Conservation (phyloP, 1,140 invertebrate genomes). For the Bombus superbus region DNA sequence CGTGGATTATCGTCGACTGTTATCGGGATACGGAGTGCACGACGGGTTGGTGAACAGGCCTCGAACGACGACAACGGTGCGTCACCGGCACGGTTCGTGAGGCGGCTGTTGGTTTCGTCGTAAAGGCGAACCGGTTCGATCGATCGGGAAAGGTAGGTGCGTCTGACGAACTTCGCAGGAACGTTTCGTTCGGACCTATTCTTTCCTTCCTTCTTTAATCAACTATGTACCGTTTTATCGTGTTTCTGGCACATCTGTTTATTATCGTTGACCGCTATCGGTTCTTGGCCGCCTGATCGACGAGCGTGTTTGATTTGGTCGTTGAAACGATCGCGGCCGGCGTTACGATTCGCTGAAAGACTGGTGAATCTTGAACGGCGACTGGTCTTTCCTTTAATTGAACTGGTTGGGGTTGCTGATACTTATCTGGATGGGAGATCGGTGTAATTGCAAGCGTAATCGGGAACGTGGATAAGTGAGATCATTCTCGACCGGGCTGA, state of each 20-base stretch:
- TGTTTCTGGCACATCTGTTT: neutral
- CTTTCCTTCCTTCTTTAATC: neutral
- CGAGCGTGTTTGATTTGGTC: neutral
- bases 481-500: neutral
- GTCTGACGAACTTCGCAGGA: constrained; percentile 29
- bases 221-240: no score
- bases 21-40: constrained; percentile 38
- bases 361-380: neutral
- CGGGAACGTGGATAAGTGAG: neutral
- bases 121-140: constrained; percentile 62
- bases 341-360: neutral
- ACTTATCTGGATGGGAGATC: neutral
- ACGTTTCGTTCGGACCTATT: constrained; percentile 6
- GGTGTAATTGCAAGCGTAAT: constrained; percentile 20
- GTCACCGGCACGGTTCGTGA: constrained; percentile 31
- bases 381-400: constrained; percentile 21
- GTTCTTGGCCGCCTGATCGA: neutral
- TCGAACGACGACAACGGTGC: constrained; percentile 35
- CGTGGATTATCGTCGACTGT: constrained; percentile 47
- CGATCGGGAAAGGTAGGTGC: constrained; percentile 63
- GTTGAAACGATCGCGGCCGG: neutral
- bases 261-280: neutral
- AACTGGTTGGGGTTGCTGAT: constrained; percentile 3
- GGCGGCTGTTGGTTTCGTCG: constrained; percentile 46
- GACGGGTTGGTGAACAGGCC: constrained; percentile 27